Evolutionary conservation across 2,113 vertebrate species (phyloP), one percentile per base, ranked within the genome.

Genomic region (Brachypodius melanocephalos): DNA sequence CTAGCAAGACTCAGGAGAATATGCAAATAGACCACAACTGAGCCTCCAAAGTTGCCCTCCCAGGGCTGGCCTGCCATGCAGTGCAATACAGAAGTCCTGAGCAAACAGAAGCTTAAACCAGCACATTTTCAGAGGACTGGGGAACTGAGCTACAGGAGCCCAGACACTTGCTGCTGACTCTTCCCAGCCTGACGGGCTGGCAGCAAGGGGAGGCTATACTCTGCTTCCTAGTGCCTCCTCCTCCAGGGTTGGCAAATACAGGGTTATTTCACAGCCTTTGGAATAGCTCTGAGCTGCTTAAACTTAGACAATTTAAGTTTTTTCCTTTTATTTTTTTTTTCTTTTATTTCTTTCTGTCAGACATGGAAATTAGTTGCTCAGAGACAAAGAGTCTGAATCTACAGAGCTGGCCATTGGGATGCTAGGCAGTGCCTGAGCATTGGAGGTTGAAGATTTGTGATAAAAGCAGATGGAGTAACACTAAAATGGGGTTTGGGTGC

Each of bases 1-100:
- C 82, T 58, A 67, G 61, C 0, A 0, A 75, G 73, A 78, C 24
- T 38, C 22, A 36, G 12, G 6, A 45, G 88, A 74, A 16, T 20
- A 28, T 34, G 31, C 2, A 26, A 68, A 52, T 0, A 0, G 12
- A 20, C 49, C 8, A 8, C 48, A 68, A 36, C 6, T 0, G 0
- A 71, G 51, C 11, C 18, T 59, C 65, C 40, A 32, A 43, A 74
- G 43, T 2, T 25, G 34, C 19, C 4, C 24, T 63, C 38, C 24
- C 13, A 38, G 61, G 29, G 9, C 54, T 85, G 57, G 29, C 38
- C 26, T 81, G 58, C 46, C 17, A 2, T 16, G 34, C 25, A 22
- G 21, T 6, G 15, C 38, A 36, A 10, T 1, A 6, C n/a, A 52
- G 28, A 11, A 16, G 17, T 36, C 29, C 48, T 5, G 5, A 62